Conservation (phyloP, 2,888 invertebrate species). For the Microplitis manilae region DNA sequence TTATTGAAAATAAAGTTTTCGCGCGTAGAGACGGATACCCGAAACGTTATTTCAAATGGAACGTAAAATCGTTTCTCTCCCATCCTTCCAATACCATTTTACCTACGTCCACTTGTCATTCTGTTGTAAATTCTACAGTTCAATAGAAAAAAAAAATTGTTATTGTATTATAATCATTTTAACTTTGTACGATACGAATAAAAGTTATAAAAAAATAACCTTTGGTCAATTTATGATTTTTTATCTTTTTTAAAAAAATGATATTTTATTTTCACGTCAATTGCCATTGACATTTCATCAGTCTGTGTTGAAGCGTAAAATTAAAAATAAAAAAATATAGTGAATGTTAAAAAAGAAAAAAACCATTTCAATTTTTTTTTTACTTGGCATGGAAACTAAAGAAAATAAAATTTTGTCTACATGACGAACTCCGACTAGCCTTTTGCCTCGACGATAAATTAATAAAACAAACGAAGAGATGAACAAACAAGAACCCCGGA, state of each 20-base stretch:
- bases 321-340: background rate
- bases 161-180: background rate
- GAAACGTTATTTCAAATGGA: conserved; percentile 36
- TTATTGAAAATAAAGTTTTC: conserved; percentile 40
- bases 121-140: background rate
- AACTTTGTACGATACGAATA: background rate
- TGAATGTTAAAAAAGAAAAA: background rate
- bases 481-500: conserved; percentile 21
- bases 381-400: background rate
- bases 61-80: conserved; percentile 33
- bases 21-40: background rate
- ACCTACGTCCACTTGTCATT: conserved; percentile 14
- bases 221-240: background rate
- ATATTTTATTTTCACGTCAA: background rate
- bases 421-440: background rate
- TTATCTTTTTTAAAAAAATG: background rate
- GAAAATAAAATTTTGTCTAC: background rate
- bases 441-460: conserved; percentile 1
- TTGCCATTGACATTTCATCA: background rate
- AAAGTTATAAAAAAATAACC: background rate
- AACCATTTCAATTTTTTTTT: background rate
- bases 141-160: background rate
- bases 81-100: background rate
- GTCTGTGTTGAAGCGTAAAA: background rate
- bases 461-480: conserved; percentile 15